Percentiles rank a stretch among this genome's conserved stretches.
These are phyloP conservation scores for Sanderia malayensis DNA, from an alignment of 30 jellyfish, hydroid and myxozoan genomes.

Conservation along the genomic window DNA sequence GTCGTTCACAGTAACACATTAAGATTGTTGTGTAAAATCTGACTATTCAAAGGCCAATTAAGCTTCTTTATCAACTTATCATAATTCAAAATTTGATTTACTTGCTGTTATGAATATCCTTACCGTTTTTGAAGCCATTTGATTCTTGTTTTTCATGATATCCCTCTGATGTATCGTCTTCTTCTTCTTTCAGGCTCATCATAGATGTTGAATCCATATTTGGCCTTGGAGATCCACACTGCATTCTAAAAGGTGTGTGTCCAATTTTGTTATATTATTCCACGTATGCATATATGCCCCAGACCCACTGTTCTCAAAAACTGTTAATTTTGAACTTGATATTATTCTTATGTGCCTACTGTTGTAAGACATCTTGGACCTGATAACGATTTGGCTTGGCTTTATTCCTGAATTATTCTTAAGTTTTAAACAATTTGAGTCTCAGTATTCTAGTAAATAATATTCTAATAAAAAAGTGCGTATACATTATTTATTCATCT, in stretches of 20 bases:
- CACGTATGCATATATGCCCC: no score
- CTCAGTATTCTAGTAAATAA: no score
- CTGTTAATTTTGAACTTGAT: background rate
- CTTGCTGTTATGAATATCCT: background rate
- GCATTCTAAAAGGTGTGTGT: background rate
- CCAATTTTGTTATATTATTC: no score
- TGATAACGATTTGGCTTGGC: no score
- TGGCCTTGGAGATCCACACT: background rate
- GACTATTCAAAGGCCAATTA: background rate
- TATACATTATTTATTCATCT: background rate
- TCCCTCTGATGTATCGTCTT: background rate
- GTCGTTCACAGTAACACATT: background rate
- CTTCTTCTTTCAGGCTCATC: conserved; percentile 4
- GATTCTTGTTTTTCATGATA: background rate
- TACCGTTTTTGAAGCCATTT: background rate
- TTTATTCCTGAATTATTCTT: no score
- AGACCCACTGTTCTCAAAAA: background rate
- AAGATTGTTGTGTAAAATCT: background rate
- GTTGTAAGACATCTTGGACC: background rate
- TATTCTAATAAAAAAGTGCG: no score
- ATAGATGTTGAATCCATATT: background rate
- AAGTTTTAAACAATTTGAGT: no score
- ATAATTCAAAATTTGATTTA: background rate
- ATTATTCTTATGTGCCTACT: background rate
- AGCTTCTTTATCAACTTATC: background rate